Conservation (phyloP, 1,140 invertebrate genomes). For the Procambarus virginalis region DNA sequence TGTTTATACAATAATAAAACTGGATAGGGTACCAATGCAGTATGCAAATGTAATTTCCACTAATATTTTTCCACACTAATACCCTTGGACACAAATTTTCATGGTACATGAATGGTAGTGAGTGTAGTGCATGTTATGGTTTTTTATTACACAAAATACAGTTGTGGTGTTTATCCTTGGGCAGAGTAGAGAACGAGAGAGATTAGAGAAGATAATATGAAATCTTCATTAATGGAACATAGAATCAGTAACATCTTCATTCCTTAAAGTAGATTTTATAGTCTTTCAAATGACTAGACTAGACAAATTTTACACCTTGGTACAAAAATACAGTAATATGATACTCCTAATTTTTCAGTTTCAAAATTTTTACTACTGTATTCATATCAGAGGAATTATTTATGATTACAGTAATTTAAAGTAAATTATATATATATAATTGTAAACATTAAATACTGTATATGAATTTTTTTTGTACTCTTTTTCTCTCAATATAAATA, state of each 20-base stretch:
- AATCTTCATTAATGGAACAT: neutral
- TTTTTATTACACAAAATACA: conserved; percentile 40
- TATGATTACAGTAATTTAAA: neutral
- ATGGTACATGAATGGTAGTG: conserved; percentile 48
- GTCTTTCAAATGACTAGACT: neutral
- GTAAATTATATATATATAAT: neutral
- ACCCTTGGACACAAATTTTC: conserved; percentile 55
- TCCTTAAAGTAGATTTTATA: neutral
- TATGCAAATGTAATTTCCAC: conserved; percentile 67
- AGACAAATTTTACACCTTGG: neutral
- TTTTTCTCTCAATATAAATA: neutral
- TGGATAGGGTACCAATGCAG: neutral
- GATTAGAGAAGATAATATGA: neutral
- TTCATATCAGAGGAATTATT: neutral
- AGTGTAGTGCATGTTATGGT: conserved; percentile 50
- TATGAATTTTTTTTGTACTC: neutral
- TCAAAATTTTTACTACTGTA: neutral
- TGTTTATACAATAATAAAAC: conserved; percentile 29
- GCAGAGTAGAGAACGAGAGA: conserved; percentile 10
- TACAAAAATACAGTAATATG: neutral
- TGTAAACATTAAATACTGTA: neutral
- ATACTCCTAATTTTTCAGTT: neutral
- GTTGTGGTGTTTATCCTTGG: conserved; percentile 35
- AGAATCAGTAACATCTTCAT: neutral
- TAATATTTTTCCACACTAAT: conserved; percentile 67